Conservation (phyloP, 2,113 vertebrate genomes). For the Pseudonaja textilis region DNA sequence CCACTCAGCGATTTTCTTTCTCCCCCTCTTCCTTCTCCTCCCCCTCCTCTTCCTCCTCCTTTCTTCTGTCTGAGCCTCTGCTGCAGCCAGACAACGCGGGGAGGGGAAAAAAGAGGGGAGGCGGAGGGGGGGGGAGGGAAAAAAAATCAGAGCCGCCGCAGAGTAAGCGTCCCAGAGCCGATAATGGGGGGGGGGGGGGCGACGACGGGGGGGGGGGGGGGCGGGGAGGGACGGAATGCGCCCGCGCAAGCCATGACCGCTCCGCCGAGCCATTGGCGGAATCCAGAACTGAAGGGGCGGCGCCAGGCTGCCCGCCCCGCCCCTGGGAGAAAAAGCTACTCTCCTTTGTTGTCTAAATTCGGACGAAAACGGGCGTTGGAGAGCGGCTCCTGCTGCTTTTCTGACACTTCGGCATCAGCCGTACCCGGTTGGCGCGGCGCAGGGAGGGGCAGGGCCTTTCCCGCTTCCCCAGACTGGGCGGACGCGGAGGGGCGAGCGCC, state of each 20-base stretch:
- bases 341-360: constrained; percentile 78
- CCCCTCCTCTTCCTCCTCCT: constrained; percentile 67
- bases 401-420: not conserved
- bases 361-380: not conserved
- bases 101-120: constrained; percentile 1
- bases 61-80: constrained; percentile 78
- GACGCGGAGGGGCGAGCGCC: not conserved
- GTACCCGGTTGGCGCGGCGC: not conserved
- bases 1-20: constrained; percentile 70
- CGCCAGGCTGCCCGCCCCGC: constrained; percentile 16
- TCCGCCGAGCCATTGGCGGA: constrained; percentile 71
- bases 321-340: constrained; percentile 49
- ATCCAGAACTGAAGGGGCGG: constrained; percentile 51
- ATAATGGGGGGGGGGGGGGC: not conserved
- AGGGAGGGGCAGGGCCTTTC: not conserved
- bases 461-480: not conserved
- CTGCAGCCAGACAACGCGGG: constrained; percentile 81
- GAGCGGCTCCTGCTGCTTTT: not conserved
- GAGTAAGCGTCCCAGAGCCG: constrained; percentile 53
- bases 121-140: not conserved
- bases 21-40: constrained; percentile 66
- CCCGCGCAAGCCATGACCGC: constrained; percentile 54
- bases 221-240: not conserved
- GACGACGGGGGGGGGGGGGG: not conserved
- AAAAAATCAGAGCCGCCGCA: constrained; percentile 73